Base-by-base conservation (phyloP, 2,797 vertebrate genomes). In the Cephalopachus bancanus region DNA sequence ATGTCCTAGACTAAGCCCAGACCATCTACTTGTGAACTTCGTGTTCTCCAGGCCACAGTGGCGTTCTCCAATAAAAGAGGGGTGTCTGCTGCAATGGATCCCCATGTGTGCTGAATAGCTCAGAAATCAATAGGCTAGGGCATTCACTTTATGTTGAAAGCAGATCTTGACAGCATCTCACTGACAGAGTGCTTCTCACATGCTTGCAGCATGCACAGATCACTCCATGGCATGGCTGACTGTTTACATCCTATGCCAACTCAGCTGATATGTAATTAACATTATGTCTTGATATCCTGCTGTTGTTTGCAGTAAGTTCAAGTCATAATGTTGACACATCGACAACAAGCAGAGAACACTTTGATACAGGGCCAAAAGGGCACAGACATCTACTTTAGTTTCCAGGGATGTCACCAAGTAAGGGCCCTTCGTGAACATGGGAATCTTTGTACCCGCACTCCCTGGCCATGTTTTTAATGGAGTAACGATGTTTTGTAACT, bases 271-370 rank as follows among this genome's bases (percentile, higher is more conserved):
- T 5, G 79, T 96, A 98, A 97, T 97, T 97, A 98, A 97, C 95
- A 94, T 97, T 65, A 96, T 79, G 96, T 92, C 96, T 97, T 89
- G 97, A 97, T 24, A 98, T 96, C 44, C 83, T 97, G 98, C 93
- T 97, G 96, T 96, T 97, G 65, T 96, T 98, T 97, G 97, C 93
- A 97, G 94, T 67, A 97, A 94, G 79, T 98, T 98, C 78, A 92
- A 97, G 97, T 97, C 96, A 83, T 80, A 89, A 95, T 96, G 96
- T 88, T 96, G 83, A 98, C 97, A 98, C 65, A 86, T 93, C 6
- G 0, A 87, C 94, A 94, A 91, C 81, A 95, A 94, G 95, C 90
- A 96, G 89, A 10, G 94, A 96, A 96, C 85, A 76, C 89, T 93
- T 49, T 90, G 97, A 97, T 94, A 91, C 76, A 11, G 76, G 91